Base-by-base conservation (phyloP, 2,113 vertebrate species). In the Sterrhoptilus dennistouni region DNA sequence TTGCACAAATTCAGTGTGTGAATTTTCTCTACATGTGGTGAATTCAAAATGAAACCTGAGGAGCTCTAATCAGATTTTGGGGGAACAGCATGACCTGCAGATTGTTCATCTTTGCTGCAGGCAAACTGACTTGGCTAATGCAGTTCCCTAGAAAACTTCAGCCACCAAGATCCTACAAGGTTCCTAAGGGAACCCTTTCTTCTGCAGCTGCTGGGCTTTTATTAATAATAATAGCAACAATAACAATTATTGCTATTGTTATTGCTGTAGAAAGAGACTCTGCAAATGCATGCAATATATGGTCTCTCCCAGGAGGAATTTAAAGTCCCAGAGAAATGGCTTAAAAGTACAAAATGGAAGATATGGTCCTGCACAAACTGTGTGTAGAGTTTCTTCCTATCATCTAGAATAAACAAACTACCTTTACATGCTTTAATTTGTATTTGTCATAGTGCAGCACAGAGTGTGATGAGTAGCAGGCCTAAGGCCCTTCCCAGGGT, bases 151-250 rank as follows among this genome's bases (percentile, higher is more conserved):
- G 82, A 81, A 94, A 90, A 74, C 35, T 74, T 74, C 85, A 77
- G 54, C 52, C 79, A 83, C 76, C 40, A 52, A n/a, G 28, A 49
- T 64, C 35, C 89, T 53, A 45, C 4, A 21, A 33, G 24, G 19
- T 60, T 94, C 71, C 88, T 78, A n/a, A 83, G 82, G 75, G 78
- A 93, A 33, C 14, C 29, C 28, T 81, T 61, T 33, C 60, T 90
- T 77, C 54, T 92, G 31, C 60, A 59, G 10, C 64, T 44, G 33
- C 47, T 87, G 60, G 40, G 57, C 8, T 93, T 70, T 95, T 90
- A 83, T 83, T 94, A 91, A 75, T 87, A 74, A 83, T 50, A 83
- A 93, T 49, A 71, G 42, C 21, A 77, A 42, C 63, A 60, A 57
- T 91, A 87, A 45, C 36, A 78, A 56, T 89, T 70, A 54, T 21